Conservation (phyloP, 2,113 vertebrate species). For the Myanophis thanlyinensis region DNA sequence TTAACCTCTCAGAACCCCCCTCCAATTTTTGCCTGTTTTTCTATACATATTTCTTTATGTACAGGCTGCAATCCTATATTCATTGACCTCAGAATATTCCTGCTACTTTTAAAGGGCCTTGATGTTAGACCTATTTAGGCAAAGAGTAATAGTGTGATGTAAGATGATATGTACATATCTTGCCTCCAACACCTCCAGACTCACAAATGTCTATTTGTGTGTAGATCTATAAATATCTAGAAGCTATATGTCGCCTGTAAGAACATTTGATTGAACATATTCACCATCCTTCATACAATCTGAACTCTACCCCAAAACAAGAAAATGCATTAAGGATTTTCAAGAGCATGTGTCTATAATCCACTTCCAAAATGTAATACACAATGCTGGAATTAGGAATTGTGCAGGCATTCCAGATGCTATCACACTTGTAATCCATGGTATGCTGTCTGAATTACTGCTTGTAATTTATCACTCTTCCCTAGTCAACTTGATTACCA, state of each 20-base stretch:
- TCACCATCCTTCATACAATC: neutral
- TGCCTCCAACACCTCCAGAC: neutral
- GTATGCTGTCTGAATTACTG: neutral
- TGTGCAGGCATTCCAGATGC: neutral
- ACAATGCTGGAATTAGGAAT: neutral
- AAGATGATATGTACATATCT: neutral
- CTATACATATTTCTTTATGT: neutral
- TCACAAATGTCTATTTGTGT: neutral
- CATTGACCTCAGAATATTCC: neutral
- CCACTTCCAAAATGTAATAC: neutral
- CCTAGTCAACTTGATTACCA: neutral
- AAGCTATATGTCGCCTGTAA: neutral
- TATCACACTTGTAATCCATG: neutral
- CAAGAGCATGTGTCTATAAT: neutral
- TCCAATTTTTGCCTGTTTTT: neutral
- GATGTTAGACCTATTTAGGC: neutral
- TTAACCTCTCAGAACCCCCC: neutral
- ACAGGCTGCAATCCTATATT: neutral
- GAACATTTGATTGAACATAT: neutral
- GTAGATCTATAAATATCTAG: neutral
- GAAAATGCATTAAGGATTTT: neutral
- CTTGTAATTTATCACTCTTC: neutral
- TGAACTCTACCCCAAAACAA: neutral
- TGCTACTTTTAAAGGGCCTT: neutral
- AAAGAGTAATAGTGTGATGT: neutral